Evolutionary conservation across 1,140 invertebrate genomes (phyloP), one percentile per base, ranked within the genome.

Genomic region (Bicyclus anynana): DNA sequence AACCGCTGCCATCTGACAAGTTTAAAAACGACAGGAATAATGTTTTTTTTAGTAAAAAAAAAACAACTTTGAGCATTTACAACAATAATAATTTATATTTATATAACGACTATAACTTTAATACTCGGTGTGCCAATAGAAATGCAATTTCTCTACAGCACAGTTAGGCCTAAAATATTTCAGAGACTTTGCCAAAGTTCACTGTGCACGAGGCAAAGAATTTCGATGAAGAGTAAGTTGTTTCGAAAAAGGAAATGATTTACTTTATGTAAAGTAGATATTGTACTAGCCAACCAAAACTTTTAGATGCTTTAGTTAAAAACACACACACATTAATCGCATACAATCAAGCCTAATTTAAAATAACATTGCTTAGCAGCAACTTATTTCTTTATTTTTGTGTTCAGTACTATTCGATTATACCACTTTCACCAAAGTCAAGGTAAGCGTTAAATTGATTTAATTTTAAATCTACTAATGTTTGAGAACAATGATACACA

Each of bases 21-120:
- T 23, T 23, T 23, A 23, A 23, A n/a, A 23, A 4, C 14, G 5
- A 40, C 37, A 40, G 10, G 9, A 44, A 44, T 44, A 12, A n/a
- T 21, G 18, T 44, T 2, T 17, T 2, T 18, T 38, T 16, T 14
- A n/a, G n/a, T n/a, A n/a, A 35, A 35, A 38, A 38, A 20, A 20
- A 44, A 20, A n/a, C 14, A 44, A 20, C 18, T 44, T 20, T 44
- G 40, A 44, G 40, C 40, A 44, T 44, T 44, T 12, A 44, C 40
- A 44, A 38, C 16, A 10, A 38, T 16, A 16, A 16, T 16, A 16
- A 38, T 38, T 7, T 4, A 10, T 16, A 16, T 7, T 17, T 16
- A 2, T 40, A 40, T 4, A 4, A 44, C 40, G 18, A 18, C 17
- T 4, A 17, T 10, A 44, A 17, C 17, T 14, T 44, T 12, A n/a